Evolutionary conservation across 2,797 vertebrate species (phyloP).

Genomic region (Dendrocincla tyrannina): DNA sequence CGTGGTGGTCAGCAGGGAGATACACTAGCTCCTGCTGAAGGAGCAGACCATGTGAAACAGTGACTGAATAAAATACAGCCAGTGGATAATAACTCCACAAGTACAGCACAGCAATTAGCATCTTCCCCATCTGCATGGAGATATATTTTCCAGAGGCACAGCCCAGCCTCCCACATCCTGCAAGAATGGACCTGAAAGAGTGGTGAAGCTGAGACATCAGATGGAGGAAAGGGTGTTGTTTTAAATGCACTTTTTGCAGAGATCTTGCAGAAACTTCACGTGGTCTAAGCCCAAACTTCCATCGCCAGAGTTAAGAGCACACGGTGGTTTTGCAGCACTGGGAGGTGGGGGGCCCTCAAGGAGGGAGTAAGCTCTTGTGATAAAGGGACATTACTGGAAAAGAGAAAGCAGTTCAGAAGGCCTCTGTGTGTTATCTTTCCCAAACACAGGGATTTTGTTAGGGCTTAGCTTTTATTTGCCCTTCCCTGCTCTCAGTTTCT

Average conservation of each 20-base stretch:
- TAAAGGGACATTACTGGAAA: neutral
- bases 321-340: slow-evolving; percentile 33
- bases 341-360: neutral
- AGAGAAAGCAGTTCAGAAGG: neutral
- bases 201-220: neutral
- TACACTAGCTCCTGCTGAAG: neutral
- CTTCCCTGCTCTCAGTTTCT: neutral
- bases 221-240: neutral
- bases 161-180: neutral
- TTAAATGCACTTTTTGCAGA: slow-evolving; percentile 11
- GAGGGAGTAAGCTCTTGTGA: neutral
- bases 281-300: neutral
- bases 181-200: neutral
- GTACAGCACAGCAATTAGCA: neutral
- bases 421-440: slow-evolving; percentile 34
- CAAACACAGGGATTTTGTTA: neutral
- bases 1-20: neutral
- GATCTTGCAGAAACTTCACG: fast-evolving
- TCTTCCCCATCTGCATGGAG: neutral
- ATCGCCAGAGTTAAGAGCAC: neutral
- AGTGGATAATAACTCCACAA: neutral
- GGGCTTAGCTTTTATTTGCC: slow-evolving; percentile 43
- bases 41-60: neutral
- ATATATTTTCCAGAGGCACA: neutral
- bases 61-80: neutral